Evolutionary conservation across 2,113 vertebrate species (phyloP).

Genomic region (Gobius niger): DNA sequence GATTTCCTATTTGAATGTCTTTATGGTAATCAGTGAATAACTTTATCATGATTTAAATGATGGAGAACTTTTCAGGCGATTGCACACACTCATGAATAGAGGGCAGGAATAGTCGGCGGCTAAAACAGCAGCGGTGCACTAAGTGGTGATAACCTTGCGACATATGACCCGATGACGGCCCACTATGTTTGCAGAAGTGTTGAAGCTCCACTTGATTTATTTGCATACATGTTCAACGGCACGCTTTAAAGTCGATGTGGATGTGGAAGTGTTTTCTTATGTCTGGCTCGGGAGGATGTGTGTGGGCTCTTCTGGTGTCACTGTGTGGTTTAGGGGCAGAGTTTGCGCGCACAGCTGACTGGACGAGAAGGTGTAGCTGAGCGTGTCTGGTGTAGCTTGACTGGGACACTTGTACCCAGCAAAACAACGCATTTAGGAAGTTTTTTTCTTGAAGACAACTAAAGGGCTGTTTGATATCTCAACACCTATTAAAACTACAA

Average conservation of each 20-base stretch:
- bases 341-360: not conserved
- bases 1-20: too few species aligned
- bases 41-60: too few species aligned
- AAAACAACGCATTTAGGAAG: not conserved
- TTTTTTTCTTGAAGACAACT: too few species aligned
- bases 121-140: conserved; percentile 40
- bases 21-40: too few species aligned
- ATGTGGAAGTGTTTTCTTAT: not conserved
- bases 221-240: conserved; percentile 12
- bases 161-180: conserved; percentile 7
- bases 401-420: not conserved
- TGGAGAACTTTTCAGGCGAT: not conserved
- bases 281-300: not conserved
- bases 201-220: conserved; percentile 8
- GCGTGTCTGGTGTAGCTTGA: not conserved
- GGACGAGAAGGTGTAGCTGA: not conserved
- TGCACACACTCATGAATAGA: conserved; percentile 21
- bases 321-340: not conserved
- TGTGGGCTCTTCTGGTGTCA: not conserved
- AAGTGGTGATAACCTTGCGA: conserved; percentile 18
- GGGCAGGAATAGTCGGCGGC: conserved; percentile 46
- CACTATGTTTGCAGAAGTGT: not conserved
- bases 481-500: too few species aligned
- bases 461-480: too few species aligned
- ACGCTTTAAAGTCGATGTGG: not conserved